These are phyloP conservation scores for Macropis europaea DNA, from an alignment of 2,888 invertebrate species.

Conservation along the genomic window DNA sequence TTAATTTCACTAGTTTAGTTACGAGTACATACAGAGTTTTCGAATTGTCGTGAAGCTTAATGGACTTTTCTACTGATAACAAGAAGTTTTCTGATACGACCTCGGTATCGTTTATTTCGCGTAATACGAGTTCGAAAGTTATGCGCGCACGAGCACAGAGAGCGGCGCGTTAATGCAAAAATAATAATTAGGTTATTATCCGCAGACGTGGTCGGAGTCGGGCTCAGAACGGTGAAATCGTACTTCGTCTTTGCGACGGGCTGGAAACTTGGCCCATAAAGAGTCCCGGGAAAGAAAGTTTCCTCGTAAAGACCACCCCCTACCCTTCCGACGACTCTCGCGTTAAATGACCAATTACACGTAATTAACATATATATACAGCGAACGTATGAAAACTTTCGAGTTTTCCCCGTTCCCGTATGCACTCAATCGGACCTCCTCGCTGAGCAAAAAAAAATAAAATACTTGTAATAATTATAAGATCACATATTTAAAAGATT, in stretches of 20 bases:
- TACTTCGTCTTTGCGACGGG: conserved; percentile 4
- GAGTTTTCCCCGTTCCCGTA: conserved; percentile 6
- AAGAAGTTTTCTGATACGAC: no score
- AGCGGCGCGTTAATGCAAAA: conserved; percentile 1
- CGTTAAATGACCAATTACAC: conserved; percentile 55
- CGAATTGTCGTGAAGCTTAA: no score
- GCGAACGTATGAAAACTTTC: conserved; percentile 18
- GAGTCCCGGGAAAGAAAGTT: conserved; percentile 47
- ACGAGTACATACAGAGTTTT: no score
- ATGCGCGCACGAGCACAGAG: neutral
- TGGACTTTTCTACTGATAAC: no score
- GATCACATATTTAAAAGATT: no score
- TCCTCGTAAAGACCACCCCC: conserved; percentile 37
- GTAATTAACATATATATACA: conserved; percentile 57
- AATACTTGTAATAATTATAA: no score
- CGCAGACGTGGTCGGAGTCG: conserved; percentile 6
- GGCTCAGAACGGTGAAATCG: conserved; percentile 21
- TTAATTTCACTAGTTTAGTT: no score
- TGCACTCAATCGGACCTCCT: no score
- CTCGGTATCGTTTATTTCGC: no score
- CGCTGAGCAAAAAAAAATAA: no score
- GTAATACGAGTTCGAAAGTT: no score
- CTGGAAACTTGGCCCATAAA: conserved; percentile 51
- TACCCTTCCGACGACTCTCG: conserved; percentile 23
- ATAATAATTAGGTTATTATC: conserved; percentile 37